Conservation (phyloP, 2,797 vertebrate genomes). For the Chiloscyllium punctatum region DNA sequence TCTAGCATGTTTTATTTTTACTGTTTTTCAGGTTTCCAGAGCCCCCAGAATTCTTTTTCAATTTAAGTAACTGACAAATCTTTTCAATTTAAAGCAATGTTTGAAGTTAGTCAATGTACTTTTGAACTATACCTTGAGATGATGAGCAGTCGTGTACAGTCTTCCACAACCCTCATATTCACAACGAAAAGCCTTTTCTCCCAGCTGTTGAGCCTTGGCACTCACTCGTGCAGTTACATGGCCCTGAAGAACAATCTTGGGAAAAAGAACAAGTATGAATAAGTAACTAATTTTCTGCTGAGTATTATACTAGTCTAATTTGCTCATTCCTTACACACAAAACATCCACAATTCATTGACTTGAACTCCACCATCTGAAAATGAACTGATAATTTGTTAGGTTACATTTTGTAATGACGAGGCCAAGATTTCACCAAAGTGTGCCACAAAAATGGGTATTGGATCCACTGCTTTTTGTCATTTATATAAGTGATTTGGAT, state of each 20-base stretch:
- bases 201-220: conserved; percentile 74
- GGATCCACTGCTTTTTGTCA: too few relatives aligned
- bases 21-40: not conserved
- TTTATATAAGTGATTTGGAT: too few relatives aligned
- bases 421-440: not conserved
- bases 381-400: too few relatives aligned
- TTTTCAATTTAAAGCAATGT: not conserved
- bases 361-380: too few relatives aligned
- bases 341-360: too few relatives aligned
- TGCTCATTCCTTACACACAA: not conserved
- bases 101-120: not conserved
- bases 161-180: conserved; percentile 96
- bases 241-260: conserved; percentile 89
- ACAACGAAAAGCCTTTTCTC: conserved; percentile 94
- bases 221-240: conserved; percentile 71
- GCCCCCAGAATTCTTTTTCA: not conserved
- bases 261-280: conserved; percentile 36
- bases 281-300: not conserved
- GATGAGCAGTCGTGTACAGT: conserved; percentile 94
- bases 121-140: conserved; percentile 75
- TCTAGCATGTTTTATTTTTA: too few relatives aligned
- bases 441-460: not conserved
- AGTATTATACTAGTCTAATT: not conserved
- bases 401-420: too few relatives aligned
- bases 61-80: not conserved